Evolutionary conservation across 2,888 invertebrate species (phyloP), one percentile per base, ranked within the genome.

Genomic region (Rhodophaea formosa): DNA sequence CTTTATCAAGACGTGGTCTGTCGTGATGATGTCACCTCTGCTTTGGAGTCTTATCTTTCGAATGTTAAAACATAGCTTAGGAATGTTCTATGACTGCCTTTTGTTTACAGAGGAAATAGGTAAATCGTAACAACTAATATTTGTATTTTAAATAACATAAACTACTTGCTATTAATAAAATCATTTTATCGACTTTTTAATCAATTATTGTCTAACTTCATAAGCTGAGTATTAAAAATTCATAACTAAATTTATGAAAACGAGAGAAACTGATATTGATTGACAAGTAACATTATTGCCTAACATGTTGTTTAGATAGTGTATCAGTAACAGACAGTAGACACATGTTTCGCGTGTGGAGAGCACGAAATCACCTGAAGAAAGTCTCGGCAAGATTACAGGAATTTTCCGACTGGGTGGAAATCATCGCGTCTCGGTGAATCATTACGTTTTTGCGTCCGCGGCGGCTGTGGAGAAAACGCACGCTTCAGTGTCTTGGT

Each of bases 321-420:
- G 8, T 32, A 51, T 35, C 51, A 51, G 45, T 35, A 54, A 17
- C 16, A 45, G 45, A 42, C 49, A 51, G 15, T 14, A 42, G 16
- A 69, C 71, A 72, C 63, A 66, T 67, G 72, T 75, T 74, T 81
- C 75, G 84, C 82, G 79, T 83, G 84, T 74, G 58, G 60, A 62
- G 62, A 74, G 68, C 69, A 72, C 72, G 71, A 74, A 69, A 73
- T 69, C 72, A 79, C 71, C 73, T 77, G 78, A 88, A 87, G 89
- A 90, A 90, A 90, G 87, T 88, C 76, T 79, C 71, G 66, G 68
- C 70, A 75, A 74, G 82, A 84, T 87, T 82, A 85, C 86, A 89
- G 87, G 89, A 90, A 90, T 90, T 91, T 91, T 90, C 91, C 90
- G 84, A 84, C 71, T 86, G 80, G 87, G 74, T 89, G 86, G 82